Base-by-base conservation (phyloP, 2,797 vertebrate genomes). In the Lagocephalus sceleratus region DNA sequence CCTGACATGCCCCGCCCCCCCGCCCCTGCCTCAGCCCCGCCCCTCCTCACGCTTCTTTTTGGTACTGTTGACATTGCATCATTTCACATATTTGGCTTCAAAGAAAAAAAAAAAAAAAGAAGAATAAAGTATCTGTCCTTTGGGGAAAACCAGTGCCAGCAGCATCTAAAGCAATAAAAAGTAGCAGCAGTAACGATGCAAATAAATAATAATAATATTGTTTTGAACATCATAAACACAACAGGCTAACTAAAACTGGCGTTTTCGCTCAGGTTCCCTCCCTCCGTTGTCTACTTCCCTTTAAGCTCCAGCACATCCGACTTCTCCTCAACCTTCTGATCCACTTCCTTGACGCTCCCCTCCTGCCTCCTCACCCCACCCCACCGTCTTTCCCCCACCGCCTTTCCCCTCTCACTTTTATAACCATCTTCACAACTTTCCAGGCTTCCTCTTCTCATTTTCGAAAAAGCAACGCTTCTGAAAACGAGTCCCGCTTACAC, bases 21-120 rank as follows among this genome's bases (percentile, higher is more conserved):
- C 32, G 32, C 32, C n/a, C n/a, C n/a, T n/a, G n/a, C 11, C 38
- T 35, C 57, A 48, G 57, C 71, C 71, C 67, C 78, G 47, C 83
- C 81, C 44, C 43, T 82, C 71, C 77, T 72, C 71, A 9, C 6
- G 4, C 16, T 46, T 81, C 75, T 61, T 64, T 92, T 92, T 92
- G 90, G 90, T 91, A 86, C 73, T 82, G 73, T 64, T 74, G 73
- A 86, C 76, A 73, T 90, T 91, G 90, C 87, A 90, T 89, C 82
- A 78, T 76, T 85, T 87, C 51, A 85, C 60, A 71, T 88, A 87
- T 92, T 91, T 91, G 87, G 89, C 81, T 87, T 86, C 51, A 79
- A 71, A 76, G 5, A 68, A 64, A 63, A 61, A 66, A 71, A 35
- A 60, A 69, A 71, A 75, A 3, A 68, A 63, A 63, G 60, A 63